Conservation (phyloP, 2,888 invertebrate genomes). For the Autographa gamma region DNA sequence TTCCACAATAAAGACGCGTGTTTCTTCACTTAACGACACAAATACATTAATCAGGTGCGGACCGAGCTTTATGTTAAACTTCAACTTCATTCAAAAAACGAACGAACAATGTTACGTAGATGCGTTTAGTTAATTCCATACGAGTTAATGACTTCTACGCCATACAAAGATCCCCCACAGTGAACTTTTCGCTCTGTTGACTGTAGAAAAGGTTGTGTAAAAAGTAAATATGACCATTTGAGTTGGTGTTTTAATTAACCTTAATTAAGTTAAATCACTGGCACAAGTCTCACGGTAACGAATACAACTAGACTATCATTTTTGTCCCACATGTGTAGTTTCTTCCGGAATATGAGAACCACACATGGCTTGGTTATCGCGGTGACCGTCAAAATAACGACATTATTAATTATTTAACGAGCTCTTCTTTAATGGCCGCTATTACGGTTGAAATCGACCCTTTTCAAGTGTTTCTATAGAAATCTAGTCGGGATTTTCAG, state of each 20-base stretch:
- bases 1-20: slow-evolving; percentile 79
- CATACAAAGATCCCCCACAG: slow-evolving; percentile 39
- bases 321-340: slow-evolving; percentile 55
- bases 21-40: slow-evolving; percentile 83
- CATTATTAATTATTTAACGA: slow-evolving; percentile 35
- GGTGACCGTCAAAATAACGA: slow-evolving; percentile 49
- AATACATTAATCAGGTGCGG: slow-evolving; percentile 76
- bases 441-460: slow-evolving; percentile 18
- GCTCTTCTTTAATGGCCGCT: slow-evolving; percentile 30
- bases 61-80: slow-evolving; percentile 60
- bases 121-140: slow-evolving; percentile 48
- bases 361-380: slow-evolving; percentile 51
- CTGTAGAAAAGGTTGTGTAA: slow-evolving; percentile 41
- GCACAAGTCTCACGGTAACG: slow-evolving; percentile 75
- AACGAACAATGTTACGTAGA: slow-evolving; percentile 37
- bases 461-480: slow-evolving; percentile 3
- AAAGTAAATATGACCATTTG: slow-evolving; percentile 65
- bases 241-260: slow-evolving; percentile 78
- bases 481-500: background rate
- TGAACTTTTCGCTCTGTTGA: slow-evolving; percentile 45
- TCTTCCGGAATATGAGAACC: slow-evolving; percentile 53
- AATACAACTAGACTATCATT: slow-evolving; percentile 69
- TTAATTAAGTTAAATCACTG: slow-evolving; percentile 78
- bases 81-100: background rate
- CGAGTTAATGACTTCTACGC: slow-evolving; percentile 47